Evolutionary conservation across 1,140 invertebrate genomes (phyloP), one percentile per base, ranked within the genome.

Genomic region (Hetaerina americana): DNA sequence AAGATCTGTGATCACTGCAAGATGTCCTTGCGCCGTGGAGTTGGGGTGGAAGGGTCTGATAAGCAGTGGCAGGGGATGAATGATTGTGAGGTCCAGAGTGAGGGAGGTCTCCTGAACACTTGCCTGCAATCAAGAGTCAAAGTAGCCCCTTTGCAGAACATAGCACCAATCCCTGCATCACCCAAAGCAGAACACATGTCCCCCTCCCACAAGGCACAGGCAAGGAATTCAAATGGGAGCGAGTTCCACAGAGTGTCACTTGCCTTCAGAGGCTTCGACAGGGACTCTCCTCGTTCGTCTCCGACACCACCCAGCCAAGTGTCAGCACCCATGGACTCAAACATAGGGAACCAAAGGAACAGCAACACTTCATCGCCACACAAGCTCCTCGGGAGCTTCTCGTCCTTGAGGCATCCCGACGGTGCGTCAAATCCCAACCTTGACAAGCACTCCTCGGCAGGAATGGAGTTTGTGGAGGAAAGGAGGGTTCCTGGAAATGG

Each of bases 391-490:
- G 82, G 80, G 74, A 87, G 89, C 75, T 89, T 93, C 79, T 90
- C 91, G 3, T 88, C 88, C 72, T 80, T 93, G 15, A 84, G 91
- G 76, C 92, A 94, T 82, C 93, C 93, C 0, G 93, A 96, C 77
- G 93, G 93, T 49, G 92, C 93, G 27, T 96, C 93, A 5, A 93
- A 95, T 86, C 92, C 93, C 12, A 93, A 94, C 84, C 84, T 95
- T 75, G 86, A 87, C 57, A 88, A 88, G 81, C 90, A 90, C 82
- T 81, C 81, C n/a, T 79, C 73, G 77, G 78, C 73, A 72, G 80
- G 70, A 75, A 76, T 68, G 71, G 75, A 26, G 28, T 69, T 25
- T 69, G 75, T 27, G 69, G 71, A 12, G 49, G 67, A 6, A 75
- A 76, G 49, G 76, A 76, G 88, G 76, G 80, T 87, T 76, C 89